Conservation (phyloP, 2,113 vertebrate genomes). For the Mesitornis unicolor region DNA sequence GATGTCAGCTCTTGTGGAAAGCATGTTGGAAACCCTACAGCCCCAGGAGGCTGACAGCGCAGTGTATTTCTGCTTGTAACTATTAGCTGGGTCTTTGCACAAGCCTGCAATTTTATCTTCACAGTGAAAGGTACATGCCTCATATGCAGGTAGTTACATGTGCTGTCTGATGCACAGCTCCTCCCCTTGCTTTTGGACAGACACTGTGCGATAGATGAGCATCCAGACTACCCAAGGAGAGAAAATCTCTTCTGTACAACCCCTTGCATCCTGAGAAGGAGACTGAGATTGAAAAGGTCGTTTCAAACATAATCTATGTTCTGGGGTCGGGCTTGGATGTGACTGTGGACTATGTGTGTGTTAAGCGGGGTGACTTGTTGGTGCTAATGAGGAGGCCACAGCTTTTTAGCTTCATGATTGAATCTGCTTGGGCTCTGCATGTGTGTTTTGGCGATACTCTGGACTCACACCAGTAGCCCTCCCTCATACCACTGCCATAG, state of each 20-base stretch:
- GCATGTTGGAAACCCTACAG: not conserved
- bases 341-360: not conserved
- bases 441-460: not conserved
- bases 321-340: not conserved
- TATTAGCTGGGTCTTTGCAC: not conserved
- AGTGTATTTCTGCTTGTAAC: not conserved
- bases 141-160: rapidly evolving
- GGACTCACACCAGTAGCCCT: not conserved
- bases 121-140: not conserved
- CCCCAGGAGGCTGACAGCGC: not conserved
- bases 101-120: not conserved
- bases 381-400: not conserved
- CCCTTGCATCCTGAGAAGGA: not conserved
- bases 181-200: not conserved
- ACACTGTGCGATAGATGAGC: not conserved
- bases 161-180: not conserved
- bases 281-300: not conserved
- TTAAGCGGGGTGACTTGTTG: not conserved
- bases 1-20: not conserved
- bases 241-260: not conserved
- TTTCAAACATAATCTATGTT: not conserved
- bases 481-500: not conserved
- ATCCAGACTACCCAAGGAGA: not conserved
- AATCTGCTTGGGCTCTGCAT: not conserved
- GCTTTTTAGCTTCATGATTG: not conserved